Base-by-base conservation (phyloP, 2,797 vertebrate species). In the Cryptoblepharus egeriae region DNA sequence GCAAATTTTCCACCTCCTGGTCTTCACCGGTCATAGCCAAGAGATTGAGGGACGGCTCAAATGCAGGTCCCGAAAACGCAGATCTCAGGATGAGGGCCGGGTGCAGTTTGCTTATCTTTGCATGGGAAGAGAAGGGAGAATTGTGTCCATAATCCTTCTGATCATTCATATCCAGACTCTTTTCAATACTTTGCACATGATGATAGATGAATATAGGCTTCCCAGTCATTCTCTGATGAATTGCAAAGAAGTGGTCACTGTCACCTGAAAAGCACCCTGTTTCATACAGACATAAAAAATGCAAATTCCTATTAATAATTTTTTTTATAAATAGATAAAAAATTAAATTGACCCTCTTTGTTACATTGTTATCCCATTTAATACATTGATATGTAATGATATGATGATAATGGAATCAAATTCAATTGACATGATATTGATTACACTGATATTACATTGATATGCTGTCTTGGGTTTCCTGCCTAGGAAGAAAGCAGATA, bases 1-100 rank as follows among this genome's bases (percentile, higher is more conserved):
- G 94, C 79, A 95, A 95, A 61, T 97, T 96, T 93, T 97, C 96
- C 73, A 97, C 94, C 91, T 96, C 94, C 79, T 95, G 82, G 79
- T 96, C 95, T 87, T 95, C 92, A 87, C 93, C 95, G 61, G 93
- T 90, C 87, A 93, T 80, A 35, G 94, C 95, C 90, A 97, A 80
- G 15, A 96, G 89, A 86, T 96, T 93, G 79, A 96, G 89, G 58
- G 95, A 94, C 3, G 94, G 92, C n/a, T 96, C 93, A 12, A 95
- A 92, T 0, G 92, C 93, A 80, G 95, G 90, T 86, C 92, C 93
- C 18, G 94, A 95, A 63, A 96, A 95, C 55, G 93, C 84, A 70
- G 96, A 96, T 79, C 96, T 95, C 75, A 95, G 85, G 83, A 95
- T 91, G 79, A 93, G 72, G 15, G 91, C 88, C 83, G 94, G 94